Conservation (phyloP, 2,113 vertebrate species). For the Polypterus senegalus region DNA sequence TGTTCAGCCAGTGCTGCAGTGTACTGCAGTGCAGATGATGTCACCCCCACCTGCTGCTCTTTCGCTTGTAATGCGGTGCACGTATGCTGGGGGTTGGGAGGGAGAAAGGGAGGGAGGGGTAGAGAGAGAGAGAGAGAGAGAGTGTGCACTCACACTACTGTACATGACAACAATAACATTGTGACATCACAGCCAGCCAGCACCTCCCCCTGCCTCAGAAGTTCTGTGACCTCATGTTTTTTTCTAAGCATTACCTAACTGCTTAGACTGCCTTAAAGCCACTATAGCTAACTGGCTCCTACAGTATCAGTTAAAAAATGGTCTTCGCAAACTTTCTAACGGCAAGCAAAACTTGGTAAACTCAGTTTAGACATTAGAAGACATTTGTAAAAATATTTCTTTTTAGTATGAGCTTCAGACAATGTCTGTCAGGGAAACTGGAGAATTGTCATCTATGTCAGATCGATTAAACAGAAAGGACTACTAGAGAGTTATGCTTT, state of each 20-base stretch:
- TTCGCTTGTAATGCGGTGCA: constrained; percentile 61
- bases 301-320: no score
- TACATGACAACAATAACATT: constrained; percentile 36
- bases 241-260: neutral
- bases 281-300: no score
- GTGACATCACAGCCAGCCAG: constrained; percentile 19
- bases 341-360: no score
- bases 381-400: no score
- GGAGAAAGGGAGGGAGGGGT: constrained; percentile 34
- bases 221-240: neutral
- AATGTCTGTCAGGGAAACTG: no score
- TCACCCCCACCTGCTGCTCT: constrained; percentile 51
- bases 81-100: constrained; percentile 53
- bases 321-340: no score
- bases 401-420: no score
- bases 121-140: constrained; percentile 24
- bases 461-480: no score
- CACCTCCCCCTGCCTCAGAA: neutral
- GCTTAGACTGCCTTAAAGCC: no score
- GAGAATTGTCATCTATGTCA: no score
- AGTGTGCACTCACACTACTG: constrained; percentile 26
- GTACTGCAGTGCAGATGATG: constrained; percentile 70
- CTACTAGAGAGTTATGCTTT: no score
- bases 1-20: constrained; percentile 54
- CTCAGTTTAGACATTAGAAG: no score